Evolutionary conservation across 2,888 invertebrate genomes (phyloP), one percentile per base, ranked within the genome.

Genomic region (Drosophila mulleri): DNA sequence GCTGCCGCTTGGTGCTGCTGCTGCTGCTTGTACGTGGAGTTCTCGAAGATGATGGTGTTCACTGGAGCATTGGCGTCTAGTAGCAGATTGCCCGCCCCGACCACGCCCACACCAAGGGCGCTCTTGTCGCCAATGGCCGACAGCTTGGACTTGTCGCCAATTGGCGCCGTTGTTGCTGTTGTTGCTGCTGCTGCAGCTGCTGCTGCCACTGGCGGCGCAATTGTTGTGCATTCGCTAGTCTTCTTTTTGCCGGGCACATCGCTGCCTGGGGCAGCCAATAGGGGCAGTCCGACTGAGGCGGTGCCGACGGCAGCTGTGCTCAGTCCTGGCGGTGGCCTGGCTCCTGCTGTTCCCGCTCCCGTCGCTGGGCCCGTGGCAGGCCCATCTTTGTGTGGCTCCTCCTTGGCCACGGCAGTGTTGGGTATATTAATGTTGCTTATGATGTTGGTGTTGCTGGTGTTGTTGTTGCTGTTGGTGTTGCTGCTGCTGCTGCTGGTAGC

Each of bases 11-110:
- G 68, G 12, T 75, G 76, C 48, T 89, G 89, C 63, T 95, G 83
- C 72, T 90, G 90, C 65, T 95, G 95, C 91, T 97, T 97, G 91
- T 96, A 97, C 92, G 98, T 98, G 2, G 97, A 98, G 91, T 98
- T 98, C 91, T 98, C 98, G 91, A 98, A 98, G 77, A 98, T 97
- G 60, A 98, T 96, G 0, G 97, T 97, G 91, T 97, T 96, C 23
- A 97, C 96, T 2, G 97, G 97, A 0, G 96, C 95, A 7, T 96
- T 96, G 5, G 96, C 94, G 32, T 96, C 96, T 89, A 97, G 96
- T 37, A 96, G 45, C 0, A 76, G 72, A 68, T 69, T 78, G 18
- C 76, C 75, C 4, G 32, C 39, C 4, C 67, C 67, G 5, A 72
- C 76, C 2, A 57, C 57, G 1, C 54, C 56, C 2, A 57, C 57